Base-by-base conservation (phyloP, 2,888 invertebrate species). In the Rhagium mordax region DNA sequence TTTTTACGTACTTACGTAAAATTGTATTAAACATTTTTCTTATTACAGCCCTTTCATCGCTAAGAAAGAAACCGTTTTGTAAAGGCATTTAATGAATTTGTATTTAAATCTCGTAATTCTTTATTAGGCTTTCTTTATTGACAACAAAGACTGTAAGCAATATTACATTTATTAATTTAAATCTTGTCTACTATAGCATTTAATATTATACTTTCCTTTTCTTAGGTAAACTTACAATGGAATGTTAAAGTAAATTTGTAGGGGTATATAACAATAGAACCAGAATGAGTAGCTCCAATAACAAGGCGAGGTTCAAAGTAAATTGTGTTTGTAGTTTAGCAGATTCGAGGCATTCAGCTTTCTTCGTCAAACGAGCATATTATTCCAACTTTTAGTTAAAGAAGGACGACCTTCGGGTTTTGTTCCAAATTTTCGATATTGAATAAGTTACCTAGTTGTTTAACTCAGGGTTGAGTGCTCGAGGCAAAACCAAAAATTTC, bases 281-380 rank as follows among this genome's bases (percentile, higher is more conserved):
- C 59, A 20, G 20, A 59, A 59, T 20, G 59, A 59, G 55, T 27
- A 57, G 21, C 55, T 24, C 55, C 27, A 59, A 33, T 59, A 59
- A 59, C 33, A 59, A 59, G 59, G n/a, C 33, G 59, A 41, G n/a
- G 41, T 59, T 59, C 33, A 59, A 59, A 29, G 59, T 15, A 20
- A 33, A 59, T 59, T 59, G 29, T 33, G 33, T 59, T 59, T 59
- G 59, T 33, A 59, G 55, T 59, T 59, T 33, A 59, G 59, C 41
- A 41, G 41, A 41, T 41, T 41, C 41, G 41, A 41, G 41, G 41
- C 13, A 41, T 41, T 41, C 41, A 33, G 13, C n/a, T 2, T 5
- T 41, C 41, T 41, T 41, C 41, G 41, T 41, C 41, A 53, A 53
- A 53, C 24, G 53, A 20, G 53, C 53, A 24, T 24, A 24, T n/a